phyloP scores from a whole-genome alignment of 2,797 vertebrate genomes.

The Sandelia bainsii region DNA sequence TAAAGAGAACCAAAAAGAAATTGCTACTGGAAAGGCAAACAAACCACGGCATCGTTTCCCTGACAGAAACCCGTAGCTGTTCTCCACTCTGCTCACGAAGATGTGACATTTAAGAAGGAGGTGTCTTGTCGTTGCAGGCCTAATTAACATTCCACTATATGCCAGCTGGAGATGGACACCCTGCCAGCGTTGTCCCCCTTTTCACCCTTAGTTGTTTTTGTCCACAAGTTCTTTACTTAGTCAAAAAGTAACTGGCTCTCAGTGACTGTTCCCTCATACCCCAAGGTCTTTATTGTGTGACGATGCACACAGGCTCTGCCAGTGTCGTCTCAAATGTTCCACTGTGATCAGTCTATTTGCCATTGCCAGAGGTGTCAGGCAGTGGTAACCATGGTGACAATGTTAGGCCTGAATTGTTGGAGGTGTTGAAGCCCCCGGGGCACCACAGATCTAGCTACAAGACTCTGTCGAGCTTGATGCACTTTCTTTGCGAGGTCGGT shows the following conservation, averaged over 20 bases:
- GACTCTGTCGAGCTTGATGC: conserved; percentile 39
- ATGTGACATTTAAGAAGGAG: conserved; percentile 72
- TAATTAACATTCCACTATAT: conserved; percentile 74
- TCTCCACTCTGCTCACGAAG: conserved; percentile 54
- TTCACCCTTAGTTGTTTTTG: conserved; percentile 37
- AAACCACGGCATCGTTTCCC: conserved; percentile 48
- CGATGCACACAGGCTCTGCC: conserved; percentile 67
- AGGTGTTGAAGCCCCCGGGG: conserved; percentile 61
- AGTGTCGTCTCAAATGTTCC: conserved; percentile 74
- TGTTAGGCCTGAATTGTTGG: conserved; percentile 53
- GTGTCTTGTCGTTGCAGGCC: conserved; percentile 55
- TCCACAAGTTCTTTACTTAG: conserved; percentile 38
- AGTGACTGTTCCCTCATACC: conserved; percentile 23
- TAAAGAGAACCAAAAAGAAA: conserved; percentile 49
- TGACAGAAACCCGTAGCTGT: conserved; percentile 39
- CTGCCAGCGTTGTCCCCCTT: conserved; percentile 26
- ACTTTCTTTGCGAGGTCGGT: conserved; percentile 43
- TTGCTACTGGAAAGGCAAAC: conserved; percentile 61
- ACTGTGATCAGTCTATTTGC: conserved; percentile 74
- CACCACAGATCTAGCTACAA: conserved; percentile 58
- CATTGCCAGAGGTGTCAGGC: conserved; percentile 66
- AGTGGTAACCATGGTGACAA: conserved; percentile 78
- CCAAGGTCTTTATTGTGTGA: conserved; percentile 67
- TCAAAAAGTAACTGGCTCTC: conserved; percentile 38
- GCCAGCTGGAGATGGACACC: conserved; percentile 60